phyloP scores from a whole-genome alignment of 1,140 invertebrate genomes.

The Euborellia annulipes region DNA sequence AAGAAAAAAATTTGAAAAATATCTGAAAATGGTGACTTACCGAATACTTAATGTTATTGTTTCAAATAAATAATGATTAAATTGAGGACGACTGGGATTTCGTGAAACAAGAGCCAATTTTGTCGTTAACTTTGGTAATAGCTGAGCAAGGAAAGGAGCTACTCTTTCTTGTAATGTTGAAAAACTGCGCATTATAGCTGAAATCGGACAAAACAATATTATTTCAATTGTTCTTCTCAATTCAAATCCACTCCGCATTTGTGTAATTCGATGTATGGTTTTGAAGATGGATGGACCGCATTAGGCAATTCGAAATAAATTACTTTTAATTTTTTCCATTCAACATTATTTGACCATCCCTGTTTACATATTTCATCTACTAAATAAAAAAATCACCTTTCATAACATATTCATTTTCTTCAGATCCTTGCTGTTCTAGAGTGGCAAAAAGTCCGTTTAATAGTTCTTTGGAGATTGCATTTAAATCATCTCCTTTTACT shows the following conservation, averaged over 20 bases:
- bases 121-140: constrained; percentile 69
- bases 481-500: constrained; percentile 37
- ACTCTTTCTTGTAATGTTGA: constrained; percentile 62
- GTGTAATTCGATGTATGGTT: too few species aligned
- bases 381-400: constrained; percentile 43
- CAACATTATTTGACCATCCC: too few species aligned
- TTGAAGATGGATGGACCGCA: too few species aligned
- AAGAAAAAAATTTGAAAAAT: too few species aligned
- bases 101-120: constrained; percentile 73
- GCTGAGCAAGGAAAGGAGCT: constrained; percentile 59
- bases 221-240: too few species aligned
- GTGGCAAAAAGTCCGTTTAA: constrained; percentile 59
- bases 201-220: constrained; percentile 15
- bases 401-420: constrained; percentile 96
- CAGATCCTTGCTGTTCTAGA: constrained; percentile 50
- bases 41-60: constrained; percentile 74
- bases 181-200: constrained; percentile 79
- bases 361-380: too few species aligned
- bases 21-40: constrained; percentile 31
- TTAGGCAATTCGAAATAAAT: too few species aligned
- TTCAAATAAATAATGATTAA: constrained; percentile 96
- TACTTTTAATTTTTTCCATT: too few species aligned
- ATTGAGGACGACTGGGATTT: constrained; percentile 92
- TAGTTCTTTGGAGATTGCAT: constrained; percentile 44
- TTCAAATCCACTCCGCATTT: too few species aligned